A percentile compares a stretch with the other conserved stretches of the same genome.
These are phyloP conservation scores for Limenitis camilla DNA, from an alignment of 2,888 invertebrate species.

Conservation along the genomic window DNA sequence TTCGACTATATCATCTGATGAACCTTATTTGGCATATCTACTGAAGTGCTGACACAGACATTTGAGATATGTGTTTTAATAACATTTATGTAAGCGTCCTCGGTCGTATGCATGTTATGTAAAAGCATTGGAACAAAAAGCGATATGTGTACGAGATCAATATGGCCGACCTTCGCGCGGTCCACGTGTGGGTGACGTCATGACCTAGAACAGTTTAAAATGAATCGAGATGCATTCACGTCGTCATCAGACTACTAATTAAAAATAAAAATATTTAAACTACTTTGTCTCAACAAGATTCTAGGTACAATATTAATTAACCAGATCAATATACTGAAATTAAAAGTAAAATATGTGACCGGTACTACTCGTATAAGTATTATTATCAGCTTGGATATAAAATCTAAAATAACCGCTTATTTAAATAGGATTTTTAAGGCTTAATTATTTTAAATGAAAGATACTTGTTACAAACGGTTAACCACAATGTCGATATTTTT, in stretches of 20 bases:
- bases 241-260: conserved; percentile 35
- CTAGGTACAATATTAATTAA: too few relatives aligned
- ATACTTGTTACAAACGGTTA: too few relatives aligned
- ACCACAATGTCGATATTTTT: too few relatives aligned
- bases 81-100: conserved; percentile 7
- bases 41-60: neutral
- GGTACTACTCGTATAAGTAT: too few relatives aligned
- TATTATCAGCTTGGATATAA: too few relatives aligned
- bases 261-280: neutral
- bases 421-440: too few relatives aligned
- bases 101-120: conserved; percentile 21
- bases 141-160: conserved; percentile 60
- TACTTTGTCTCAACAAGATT: too few relatives aligned
- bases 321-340: too few relatives aligned
- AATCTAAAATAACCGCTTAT: too few relatives aligned
- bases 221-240: conserved; percentile 50
- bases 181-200: conserved; percentile 61
- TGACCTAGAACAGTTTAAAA: conserved; percentile 42
- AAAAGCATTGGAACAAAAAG: conserved; percentile 26
- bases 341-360: too few relatives aligned
- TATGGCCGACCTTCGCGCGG: conserved; percentile 63
- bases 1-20: too few relatives aligned
- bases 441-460: too few relatives aligned
- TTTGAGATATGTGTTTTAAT: conserved; percentile 1
- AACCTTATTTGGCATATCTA: neutral